phyloP scores from a whole-genome alignment of 2,888 invertebrate species.

The Nomada ferruginata region DNA sequence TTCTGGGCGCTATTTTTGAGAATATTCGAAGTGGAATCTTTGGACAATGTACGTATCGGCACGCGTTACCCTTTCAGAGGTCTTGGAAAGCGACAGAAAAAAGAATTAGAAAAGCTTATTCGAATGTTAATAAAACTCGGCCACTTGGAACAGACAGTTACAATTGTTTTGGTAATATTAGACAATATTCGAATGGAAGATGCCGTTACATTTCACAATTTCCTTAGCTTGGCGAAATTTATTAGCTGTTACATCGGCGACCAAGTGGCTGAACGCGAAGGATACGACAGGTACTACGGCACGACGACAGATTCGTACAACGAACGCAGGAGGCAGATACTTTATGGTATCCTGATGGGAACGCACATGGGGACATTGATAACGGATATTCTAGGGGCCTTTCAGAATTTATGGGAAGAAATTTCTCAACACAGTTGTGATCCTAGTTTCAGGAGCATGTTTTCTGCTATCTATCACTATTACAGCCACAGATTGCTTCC shows the following conservation, averaged over 20 bases:
- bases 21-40: not conserved
- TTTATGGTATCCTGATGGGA: not conserved
- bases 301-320: no score
- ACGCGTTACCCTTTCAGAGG: not conserved
- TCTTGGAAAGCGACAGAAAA: not conserved
- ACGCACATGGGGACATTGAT: not conserved
- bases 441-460: not conserved
- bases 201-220: not conserved
- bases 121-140: not conserved
- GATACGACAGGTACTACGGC: no score
- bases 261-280: not conserved
- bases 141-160: not conserved
- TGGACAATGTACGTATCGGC: not conserved
- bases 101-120: not conserved
- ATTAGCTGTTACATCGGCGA: not conserved
- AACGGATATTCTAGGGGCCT: not conserved
- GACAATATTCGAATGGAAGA: not conserved
- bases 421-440: not conserved
- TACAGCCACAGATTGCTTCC: not conserved
- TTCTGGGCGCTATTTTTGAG: not conserved
- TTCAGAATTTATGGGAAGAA: not conserved
- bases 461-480: not conserved
- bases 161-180: not conserved
- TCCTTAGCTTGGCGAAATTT: not conserved
- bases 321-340: no score